Evolutionary conservation across 2,888 invertebrate species (phyloP).

Genomic region (Drosophila cognata): DNA sequence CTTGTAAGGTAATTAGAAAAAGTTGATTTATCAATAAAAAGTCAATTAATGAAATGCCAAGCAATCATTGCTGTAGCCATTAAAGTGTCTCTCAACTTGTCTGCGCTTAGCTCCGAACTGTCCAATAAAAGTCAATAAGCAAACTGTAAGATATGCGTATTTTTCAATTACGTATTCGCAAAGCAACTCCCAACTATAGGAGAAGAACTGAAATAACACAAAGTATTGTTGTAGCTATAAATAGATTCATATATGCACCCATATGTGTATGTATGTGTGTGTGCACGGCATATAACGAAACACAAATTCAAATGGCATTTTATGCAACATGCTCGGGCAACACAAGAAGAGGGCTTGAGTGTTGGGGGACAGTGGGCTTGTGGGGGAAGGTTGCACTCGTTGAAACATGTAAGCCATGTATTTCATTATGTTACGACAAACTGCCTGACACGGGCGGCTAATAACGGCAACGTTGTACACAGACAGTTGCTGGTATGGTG

Average conservation of each 20-base stretch:
- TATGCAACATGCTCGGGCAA: constrained; percentile 53
- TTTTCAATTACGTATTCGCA: constrained; percentile 75
- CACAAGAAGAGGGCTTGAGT: not conserved
- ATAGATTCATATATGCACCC: not conserved
- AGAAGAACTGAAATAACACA: constrained; percentile 11
- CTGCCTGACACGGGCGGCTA: constrained; percentile 76
- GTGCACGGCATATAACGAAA: constrained; percentile 46
- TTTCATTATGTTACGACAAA: constrained; percentile 80
- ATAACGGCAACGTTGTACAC: constrained; percentile 55
- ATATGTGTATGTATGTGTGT: not conserved
- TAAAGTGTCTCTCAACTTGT: constrained; percentile 11
- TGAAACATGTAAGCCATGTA: constrained; percentile 74
- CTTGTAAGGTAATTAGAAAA: not conserved
- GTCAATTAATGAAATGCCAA: constrained; percentile 9
- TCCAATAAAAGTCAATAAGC: constrained; percentile 79
- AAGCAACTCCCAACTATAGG: constrained; percentile 39
- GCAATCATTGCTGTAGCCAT: constrained; percentile 6
- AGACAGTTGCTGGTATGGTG: constrained; percentile 28
- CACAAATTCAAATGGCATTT: constrained; percentile 78
- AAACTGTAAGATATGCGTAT: constrained; percentile 69
- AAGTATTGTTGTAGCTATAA: constrained; percentile 2
- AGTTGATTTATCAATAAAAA: constrained; percentile 3
- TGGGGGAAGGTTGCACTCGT: constrained; percentile 27
- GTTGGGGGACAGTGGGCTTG: not conserved
- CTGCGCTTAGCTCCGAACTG: constrained; percentile 42